phyloP scores from a whole-genome alignment of 2,888 invertebrate genomes.

The Melanotus villosus region DNA sequence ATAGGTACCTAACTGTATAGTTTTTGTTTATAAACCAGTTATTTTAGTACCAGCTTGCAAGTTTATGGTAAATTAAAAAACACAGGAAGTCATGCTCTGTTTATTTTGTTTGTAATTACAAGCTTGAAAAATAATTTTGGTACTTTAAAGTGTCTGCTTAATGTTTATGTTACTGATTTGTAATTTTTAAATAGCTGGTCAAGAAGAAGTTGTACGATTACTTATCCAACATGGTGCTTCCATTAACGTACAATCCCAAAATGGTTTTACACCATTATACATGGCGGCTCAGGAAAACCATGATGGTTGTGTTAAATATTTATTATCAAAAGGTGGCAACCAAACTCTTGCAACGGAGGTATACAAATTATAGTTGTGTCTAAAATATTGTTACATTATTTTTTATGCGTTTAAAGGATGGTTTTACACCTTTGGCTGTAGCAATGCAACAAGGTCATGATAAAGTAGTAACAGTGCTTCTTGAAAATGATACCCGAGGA shows the following conservation, averaged over 20 bases:
- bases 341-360: constrained; percentile 97
- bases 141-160: constrained; percentile 6
- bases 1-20: constrained; percentile 3
- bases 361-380: constrained; percentile 42
- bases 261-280: constrained; percentile 98
- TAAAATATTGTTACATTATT: background rate
- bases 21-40: background rate
- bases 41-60: background rate
- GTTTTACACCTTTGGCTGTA: constrained; percentile 97
- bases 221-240: constrained; percentile 93
- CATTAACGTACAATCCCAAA: constrained; percentile 96
- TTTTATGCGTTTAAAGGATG: constrained; percentile 79
- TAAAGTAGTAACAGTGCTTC: constrained; percentile 93
- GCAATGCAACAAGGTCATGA: constrained; percentile 99
- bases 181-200: constrained; percentile 78
- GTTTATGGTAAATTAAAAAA: constrained; percentile 17
- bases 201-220: constrained; percentile 92
- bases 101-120: constrained; percentile 24
- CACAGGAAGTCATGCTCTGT: constrained; percentile 41
- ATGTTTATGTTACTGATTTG: constrained; percentile 4
- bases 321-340: constrained; percentile 94
- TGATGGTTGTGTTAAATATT: constrained; percentile 91
- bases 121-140: constrained; percentile 23
- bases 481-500: constrained; percentile 97
- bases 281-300: constrained; percentile 99